Percentiles rank a stretch among this genome's conserved stretches.
These are phyloP conservation scores for Plutomurus gul DNA, from an alignment of 1,140 invertebrate genomes.

Conservation along the genomic window DNA sequence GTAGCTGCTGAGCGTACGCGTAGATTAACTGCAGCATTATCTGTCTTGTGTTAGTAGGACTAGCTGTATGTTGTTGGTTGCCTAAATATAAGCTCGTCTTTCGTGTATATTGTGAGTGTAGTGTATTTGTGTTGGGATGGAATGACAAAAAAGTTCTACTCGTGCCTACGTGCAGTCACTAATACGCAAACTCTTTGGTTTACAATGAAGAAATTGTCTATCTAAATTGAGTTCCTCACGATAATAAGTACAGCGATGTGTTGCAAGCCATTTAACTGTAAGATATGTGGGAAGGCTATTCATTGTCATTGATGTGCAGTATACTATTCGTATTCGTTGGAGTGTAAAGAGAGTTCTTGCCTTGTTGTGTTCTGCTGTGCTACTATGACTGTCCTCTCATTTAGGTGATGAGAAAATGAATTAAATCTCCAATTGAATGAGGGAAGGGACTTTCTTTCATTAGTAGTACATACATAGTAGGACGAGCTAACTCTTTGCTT, in stretches of 20 bases:
- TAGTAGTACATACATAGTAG: background rate
- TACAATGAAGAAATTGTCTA: background rate
- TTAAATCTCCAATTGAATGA: constrained; percentile 18
- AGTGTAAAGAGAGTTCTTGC: background rate
- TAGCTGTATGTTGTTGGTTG: too few species aligned
- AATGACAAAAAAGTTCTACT: too few species aligned
- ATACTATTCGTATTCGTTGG: background rate
- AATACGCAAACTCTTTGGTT: too few species aligned
- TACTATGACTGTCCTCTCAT: constrained; percentile 27
- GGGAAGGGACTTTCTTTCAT: constrained; percentile 24
- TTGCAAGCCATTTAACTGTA: constrained; percentile 24
- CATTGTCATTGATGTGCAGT: background rate
- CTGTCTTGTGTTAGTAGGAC: too few species aligned
- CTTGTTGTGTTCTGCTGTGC: too few species aligned
- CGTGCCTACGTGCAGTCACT: too few species aligned
- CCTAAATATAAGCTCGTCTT: too few species aligned
- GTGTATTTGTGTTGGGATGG: too few species aligned
- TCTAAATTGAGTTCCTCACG: background rate
- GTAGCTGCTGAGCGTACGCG: too few species aligned
- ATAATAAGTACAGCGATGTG: background rate
- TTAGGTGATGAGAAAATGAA: constrained; percentile 29
- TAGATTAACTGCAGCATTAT: too few species aligned
- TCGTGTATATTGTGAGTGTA: too few species aligned
- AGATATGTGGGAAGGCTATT: background rate
- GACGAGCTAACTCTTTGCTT: background rate